Percentiles rank a stretch among this genome's conserved stretches.
Evolutionary conservation across 2,797 vertebrate genomes (phyloP).

Genomic region (Pampus argenteus): DNA sequence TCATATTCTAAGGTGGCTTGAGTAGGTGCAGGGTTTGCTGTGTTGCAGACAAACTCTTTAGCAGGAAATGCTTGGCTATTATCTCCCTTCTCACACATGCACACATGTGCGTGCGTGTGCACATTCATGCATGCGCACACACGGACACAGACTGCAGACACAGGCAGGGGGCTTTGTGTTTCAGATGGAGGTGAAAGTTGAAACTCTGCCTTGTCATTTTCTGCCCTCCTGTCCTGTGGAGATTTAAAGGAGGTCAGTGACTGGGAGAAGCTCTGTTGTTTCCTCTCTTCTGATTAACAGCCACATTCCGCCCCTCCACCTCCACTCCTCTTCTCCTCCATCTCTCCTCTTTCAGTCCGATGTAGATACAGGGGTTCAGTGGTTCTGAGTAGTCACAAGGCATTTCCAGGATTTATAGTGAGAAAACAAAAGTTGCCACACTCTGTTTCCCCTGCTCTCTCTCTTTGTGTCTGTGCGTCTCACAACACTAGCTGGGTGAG

Average conservation of each 20-base stretch:
- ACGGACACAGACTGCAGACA: constrained; percentile 14
- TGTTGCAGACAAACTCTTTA: constrained; percentile 39
- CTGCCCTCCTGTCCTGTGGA: constrained; percentile 43
- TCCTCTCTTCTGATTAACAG: constrained; percentile 57
- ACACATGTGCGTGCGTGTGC: constrained; percentile 1
- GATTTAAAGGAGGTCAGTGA: constrained; percentile 64
- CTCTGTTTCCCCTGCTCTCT: constrained; percentile 52
- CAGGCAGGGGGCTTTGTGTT: constrained; percentile 58
- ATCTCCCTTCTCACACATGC: constrained; percentile 32
- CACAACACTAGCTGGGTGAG: constrained; percentile 16
- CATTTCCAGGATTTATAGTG: constrained; percentile 41
- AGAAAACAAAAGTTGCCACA: constrained; percentile 30
- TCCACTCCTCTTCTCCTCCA: constrained; percentile 11
- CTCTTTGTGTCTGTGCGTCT: constrained; percentile 14
- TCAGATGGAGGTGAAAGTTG: constrained; percentile 69
- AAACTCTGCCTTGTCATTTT: constrained; percentile 57
- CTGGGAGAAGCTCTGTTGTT: constrained; percentile 48
- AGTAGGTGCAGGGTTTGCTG: constrained; percentile 4
- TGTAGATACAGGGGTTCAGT: constrained; percentile 38
- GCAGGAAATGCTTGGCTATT: constrained; percentile 66
- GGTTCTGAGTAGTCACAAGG: constrained; percentile 42
- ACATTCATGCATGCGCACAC: constrained; percentile 12
- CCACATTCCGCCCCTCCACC: constrained; percentile 28
- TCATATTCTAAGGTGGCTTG: background rate
- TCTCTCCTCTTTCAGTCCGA: constrained; percentile 22